Evolutionary conservation across 2,888 invertebrate species (phyloP), one percentile per base, ranked within the genome.

Genomic region (Ecdyonurus torrentis): DNA sequence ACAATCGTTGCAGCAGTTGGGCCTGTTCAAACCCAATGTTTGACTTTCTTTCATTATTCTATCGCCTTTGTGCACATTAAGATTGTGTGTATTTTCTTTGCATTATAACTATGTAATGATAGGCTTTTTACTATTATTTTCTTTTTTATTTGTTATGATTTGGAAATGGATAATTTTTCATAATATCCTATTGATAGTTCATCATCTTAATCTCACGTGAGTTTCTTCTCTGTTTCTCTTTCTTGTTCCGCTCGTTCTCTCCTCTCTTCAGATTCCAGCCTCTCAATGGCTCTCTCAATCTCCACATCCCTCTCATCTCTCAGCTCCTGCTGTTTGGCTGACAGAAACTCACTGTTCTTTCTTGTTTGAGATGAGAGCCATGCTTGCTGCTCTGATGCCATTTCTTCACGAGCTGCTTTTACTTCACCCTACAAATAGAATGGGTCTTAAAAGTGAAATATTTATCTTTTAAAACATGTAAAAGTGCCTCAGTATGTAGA

Each of bases 231-330:
- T 20, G 20, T 55, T 20, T 55, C 55, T 7, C 22, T 7, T 20
- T 55, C 19, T 7, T 55, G 55, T 55, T 55, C 55, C 5, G 19
- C 22, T 7, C 22, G n/a, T n/a, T n/a, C 22, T n/a, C 55, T n/a
- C 22, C 75, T 73, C 61, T 75, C 75, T 62, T 73, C 74, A 63
- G 74, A 77, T 66, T 78, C 75, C 66, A 80, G 70, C 67, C 77
- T 77, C 59, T 81, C 79, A 64, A 77, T 76, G 1, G 75, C 73
- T 67, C 75, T 75, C 66, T 79, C 78, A 23, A 81, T 69, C 1
- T 74, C 75, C 7, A n/a, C 20, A n/a, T 60, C 60, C n/a, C 25
- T 24, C 20, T 24, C 25, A 18, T 60, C 37, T 7, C 20, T 7
- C 55, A 55, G n/a, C 55, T 55, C 55, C n/a, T 55, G 55, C 22